These are phyloP conservation scores for Bimastos eiseni DNA, from an alignment of 2,888 invertebrate genomes.

Conservation along the genomic window DNA sequence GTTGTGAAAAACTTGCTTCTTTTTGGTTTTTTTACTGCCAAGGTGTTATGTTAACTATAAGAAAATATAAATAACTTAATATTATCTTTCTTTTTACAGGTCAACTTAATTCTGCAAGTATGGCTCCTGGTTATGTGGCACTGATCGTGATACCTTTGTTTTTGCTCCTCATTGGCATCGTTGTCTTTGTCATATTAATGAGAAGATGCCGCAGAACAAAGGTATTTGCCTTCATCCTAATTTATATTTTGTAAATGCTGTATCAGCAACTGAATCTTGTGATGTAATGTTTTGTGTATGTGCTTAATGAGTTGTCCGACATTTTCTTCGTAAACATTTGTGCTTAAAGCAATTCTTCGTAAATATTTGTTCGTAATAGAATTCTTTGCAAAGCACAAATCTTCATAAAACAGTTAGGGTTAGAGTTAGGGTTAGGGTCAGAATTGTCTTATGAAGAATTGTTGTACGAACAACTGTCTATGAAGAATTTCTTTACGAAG, in stretches of 20 bases:
- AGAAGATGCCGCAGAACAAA: constrained; percentile 16
- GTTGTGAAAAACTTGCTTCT: too few species aligned
- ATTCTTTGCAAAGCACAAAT: too few species aligned
- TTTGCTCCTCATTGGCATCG: background rate
- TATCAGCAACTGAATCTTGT: background rate
- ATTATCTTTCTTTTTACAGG: background rate
- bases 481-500: too few species aligned
- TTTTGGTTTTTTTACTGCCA: too few species aligned
- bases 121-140: constrained; percentile 24
- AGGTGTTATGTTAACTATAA: background rate
- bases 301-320: too few species aligned
- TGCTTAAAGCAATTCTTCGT: too few species aligned
- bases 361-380: too few species aligned
- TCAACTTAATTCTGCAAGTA: background rate
- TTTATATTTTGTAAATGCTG: background rate
- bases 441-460: too few species aligned
- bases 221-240: constrained; percentile 17
- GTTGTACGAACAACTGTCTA: too few species aligned
- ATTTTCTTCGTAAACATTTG: too few species aligned
- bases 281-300: background rate
- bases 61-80: background rate
- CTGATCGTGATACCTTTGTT: background rate
- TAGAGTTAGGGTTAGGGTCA: too few species aligned
- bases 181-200: constrained; percentile 17
- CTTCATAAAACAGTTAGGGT: too few species aligned